Conservation (phyloP, 2,888 invertebrate species). For the Drosophila colorata region DNA sequence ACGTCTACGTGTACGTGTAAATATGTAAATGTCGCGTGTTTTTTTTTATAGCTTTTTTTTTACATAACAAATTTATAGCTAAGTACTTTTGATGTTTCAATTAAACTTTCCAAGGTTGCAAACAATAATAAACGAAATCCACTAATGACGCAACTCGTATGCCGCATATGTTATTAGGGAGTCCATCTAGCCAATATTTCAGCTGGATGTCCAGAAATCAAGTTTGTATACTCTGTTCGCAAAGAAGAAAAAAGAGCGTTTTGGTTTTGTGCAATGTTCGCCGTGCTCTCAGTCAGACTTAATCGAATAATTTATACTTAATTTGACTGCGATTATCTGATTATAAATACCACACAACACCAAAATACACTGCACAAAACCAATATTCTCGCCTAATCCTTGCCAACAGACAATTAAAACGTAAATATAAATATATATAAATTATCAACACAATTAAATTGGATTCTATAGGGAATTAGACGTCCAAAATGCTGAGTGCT, state of each 20-base stretch:
- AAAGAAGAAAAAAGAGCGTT: too few relatives aligned
- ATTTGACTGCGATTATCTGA: too few relatives aligned
- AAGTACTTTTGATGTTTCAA: conserved; percentile 65
- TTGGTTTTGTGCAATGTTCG: too few relatives aligned
- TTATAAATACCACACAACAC: too few relatives aligned
- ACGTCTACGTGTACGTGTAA: conserved; percentile 37
- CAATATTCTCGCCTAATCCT: too few relatives aligned
- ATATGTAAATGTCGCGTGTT: conserved; percentile 43
- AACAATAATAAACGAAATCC: conserved; percentile 38
- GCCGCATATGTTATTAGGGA: neutral
- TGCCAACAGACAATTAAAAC: too few relatives aligned
- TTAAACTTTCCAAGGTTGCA: conserved; percentile 59
- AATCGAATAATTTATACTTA: too few relatives aligned
- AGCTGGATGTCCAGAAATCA: too few relatives aligned
- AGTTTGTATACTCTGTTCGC: too few relatives aligned
- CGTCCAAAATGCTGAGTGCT: neutral
- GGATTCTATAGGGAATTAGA: neutral
- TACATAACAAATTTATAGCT: conserved; percentile 21
- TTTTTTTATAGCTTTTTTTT: conserved; percentile 49
- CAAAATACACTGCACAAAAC: too few relatives aligned
- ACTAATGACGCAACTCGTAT: conserved; percentile 3
- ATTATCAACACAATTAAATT: neutral
- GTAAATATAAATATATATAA: neutral
- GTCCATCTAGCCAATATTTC: neutral
- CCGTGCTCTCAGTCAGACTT: too few relatives aligned